phyloP scores from a whole-genome alignment of 2,113 vertebrate species.

The Panthera tigris region DNA sequence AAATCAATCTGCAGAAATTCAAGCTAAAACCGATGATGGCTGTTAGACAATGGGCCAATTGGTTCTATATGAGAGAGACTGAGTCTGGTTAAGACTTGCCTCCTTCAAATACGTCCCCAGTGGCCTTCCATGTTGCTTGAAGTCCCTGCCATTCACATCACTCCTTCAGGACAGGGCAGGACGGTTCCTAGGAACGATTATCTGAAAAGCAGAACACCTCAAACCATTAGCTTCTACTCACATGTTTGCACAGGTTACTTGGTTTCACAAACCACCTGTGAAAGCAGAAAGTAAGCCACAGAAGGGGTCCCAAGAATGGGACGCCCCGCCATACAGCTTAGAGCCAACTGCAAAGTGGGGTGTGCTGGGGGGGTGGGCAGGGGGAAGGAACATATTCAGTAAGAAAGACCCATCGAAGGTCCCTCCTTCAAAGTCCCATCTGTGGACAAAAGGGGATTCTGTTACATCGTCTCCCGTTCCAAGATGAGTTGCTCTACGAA shows the following conservation, averaged over 20 bases:
- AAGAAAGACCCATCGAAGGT: neutral
- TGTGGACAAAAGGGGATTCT: neutral
- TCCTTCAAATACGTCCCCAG: neutral
- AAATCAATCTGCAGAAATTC: constrained; percentile 43
- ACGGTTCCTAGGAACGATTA: neutral
- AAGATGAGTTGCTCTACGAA: neutral
- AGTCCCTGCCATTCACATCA: neutral
- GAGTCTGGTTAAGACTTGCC: neutral
- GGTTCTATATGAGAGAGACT: neutral
- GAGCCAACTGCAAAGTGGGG: neutral
- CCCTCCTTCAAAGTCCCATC: neutral
- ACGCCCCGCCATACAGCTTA: neutral
- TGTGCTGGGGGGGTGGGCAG: accelerated
- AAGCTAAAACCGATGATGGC: neutral
- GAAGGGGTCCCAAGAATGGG: neutral
- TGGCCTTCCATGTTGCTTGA: neutral
- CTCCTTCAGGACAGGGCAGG: neutral
- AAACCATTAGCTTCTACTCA: neutral
- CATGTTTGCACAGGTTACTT: neutral
- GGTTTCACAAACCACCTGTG: neutral
- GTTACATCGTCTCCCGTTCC: neutral
- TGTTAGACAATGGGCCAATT: neutral
- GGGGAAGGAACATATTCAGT: neutral
- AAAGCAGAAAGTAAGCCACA: neutral
- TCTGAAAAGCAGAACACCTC: neutral